These are phyloP conservation scores for Micrasema longulum DNA, from an alignment of 1,140 invertebrate genomes.

Conservation along the genomic window DNA sequence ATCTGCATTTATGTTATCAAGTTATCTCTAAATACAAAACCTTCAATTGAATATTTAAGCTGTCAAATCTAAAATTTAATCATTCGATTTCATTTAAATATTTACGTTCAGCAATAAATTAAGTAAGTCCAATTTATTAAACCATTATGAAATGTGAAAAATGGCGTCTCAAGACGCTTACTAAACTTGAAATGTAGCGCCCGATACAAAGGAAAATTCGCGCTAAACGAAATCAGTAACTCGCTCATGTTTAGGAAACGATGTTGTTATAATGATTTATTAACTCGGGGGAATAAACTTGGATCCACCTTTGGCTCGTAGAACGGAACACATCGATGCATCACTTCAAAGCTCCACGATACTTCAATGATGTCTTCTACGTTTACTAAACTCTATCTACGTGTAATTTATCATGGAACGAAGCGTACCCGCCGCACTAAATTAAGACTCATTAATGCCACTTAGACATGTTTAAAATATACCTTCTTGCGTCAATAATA, in stretches of 20 bases:
- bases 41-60: no score
- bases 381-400: conserved; percentile 15
- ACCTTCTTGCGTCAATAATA: no score
- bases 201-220: conserved; percentile 5
- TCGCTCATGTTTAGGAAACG: conserved; percentile 34
- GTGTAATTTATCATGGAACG: conserved; percentile 14
- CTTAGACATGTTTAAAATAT: no score
- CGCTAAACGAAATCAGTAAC: conserved; percentile 37
- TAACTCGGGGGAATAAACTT: conserved; percentile 36
- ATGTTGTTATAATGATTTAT: conserved; percentile 55
- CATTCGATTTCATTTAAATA: no score
- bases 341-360: conserved; percentile 44
- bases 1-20: no score
- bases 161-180: conserved; percentile 1
- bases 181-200: conserved; percentile 2
- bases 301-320: conserved; percentile 32
- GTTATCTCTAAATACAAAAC: no score
- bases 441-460: conserved; percentile 2
- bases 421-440: conserved; percentile 6
- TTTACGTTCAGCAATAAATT: no score
- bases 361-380: conserved; percentile 45
- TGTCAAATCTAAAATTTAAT: no score
- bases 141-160: neutral
- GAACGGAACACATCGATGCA: conserved; percentile 37
- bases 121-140: no score